Percentiles rank a stretch among this genome's conserved stretches.
phyloP scores from a whole-genome alignment of 2,888 invertebrate genomes.

The Dyspetes luteomarginatus region DNA sequence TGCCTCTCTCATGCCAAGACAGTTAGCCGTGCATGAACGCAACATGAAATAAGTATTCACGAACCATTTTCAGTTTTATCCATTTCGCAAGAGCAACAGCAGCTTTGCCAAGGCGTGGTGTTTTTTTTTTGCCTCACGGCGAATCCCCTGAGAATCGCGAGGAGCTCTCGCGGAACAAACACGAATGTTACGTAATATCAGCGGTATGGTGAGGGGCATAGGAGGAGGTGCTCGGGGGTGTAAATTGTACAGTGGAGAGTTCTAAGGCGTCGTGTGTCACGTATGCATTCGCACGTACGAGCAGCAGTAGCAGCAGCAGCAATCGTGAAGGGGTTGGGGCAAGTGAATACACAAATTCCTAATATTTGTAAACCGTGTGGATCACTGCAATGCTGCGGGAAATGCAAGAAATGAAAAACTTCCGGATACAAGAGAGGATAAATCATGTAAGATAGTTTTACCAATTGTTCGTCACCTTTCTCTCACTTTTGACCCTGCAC shows the following conservation, averaged over 20 bases:
- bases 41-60: slow-evolving; percentile 63
- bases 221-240: neutral
- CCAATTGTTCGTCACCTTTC: no score
- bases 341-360: slow-evolving; percentile 42
- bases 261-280: slow-evolving; percentile 35
- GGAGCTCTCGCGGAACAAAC: neutral
- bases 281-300: slow-evolving; percentile 52
- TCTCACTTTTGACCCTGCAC: no score
- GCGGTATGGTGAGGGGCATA: neutral
- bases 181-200: neutral
- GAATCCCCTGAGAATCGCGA: slow-evolving; percentile 18
- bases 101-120: slow-evolving; percentile 14
- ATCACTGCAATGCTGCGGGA: neutral
- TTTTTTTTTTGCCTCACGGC: slow-evolving; percentile 13
- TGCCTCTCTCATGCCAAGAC: slow-evolving; percentile 22
- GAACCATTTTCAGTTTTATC: slow-evolving; percentile 66
- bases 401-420: slow-evolving; percentile 16
- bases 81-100: slow-evolving; percentile 48
- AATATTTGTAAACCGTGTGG: slow-evolving; percentile 48
- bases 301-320: slow-evolving; percentile 1
- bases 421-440: slow-evolving; percentile 12
- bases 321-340: neutral
- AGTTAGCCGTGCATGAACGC: slow-evolving; percentile 35
- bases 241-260: slow-evolving; percentile 19
- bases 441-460: no score